Conservation (phyloP, 1,140 invertebrate species). For the Drosophila arizonae region DNA sequence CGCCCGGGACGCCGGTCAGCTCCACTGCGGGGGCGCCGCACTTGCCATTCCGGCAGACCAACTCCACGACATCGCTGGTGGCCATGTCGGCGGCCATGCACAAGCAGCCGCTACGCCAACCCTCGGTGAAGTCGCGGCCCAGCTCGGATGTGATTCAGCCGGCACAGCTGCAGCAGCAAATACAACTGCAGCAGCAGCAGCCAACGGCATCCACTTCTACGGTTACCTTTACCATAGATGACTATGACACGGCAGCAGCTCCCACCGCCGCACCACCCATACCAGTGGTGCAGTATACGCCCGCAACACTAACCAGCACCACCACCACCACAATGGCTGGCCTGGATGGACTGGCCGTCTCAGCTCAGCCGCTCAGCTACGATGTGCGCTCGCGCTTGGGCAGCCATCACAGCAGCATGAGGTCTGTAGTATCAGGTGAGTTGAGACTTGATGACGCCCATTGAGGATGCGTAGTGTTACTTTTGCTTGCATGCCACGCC, state of each 20-base stretch:
- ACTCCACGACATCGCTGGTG: conserved; percentile 62
- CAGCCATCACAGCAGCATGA: conserved; percentile 76
- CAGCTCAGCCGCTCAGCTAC: conserved; percentile 51
- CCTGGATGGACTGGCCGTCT: conserved; percentile 43
- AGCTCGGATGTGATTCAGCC: conserved; percentile 69
- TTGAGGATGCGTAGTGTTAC: neutral
- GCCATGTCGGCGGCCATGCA: conserved; percentile 62
- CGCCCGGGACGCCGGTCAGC: conserved; percentile 44
- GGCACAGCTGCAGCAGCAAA: conserved; percentile 36
- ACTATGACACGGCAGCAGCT: conserved; percentile 43
- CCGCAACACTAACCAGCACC: conserved; percentile 64
- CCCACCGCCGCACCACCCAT: conserved; percentile 8
- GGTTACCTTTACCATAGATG: conserved; percentile 79
- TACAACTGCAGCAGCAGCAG: conserved; percentile 39
- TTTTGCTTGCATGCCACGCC: neutral
- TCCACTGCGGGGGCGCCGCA: conserved; percentile 19
- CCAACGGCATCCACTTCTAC: conserved; percentile 55
- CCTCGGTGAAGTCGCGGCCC: conserved; percentile 55
- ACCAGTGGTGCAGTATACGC: conserved; percentile 11
- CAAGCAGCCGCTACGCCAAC: conserved; percentile 51
- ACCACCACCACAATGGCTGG: conserved; percentile 72
- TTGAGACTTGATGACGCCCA: neutral
- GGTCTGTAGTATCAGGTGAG: conserved; percentile 77
- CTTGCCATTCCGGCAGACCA: conserved; percentile 66
- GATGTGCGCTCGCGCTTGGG: conserved; percentile 62